Evolutionary conservation across 2,797 vertebrate species (phyloP), one percentile per base, ranked within the genome.

Genomic region (Sciurus carolinensis): DNA sequence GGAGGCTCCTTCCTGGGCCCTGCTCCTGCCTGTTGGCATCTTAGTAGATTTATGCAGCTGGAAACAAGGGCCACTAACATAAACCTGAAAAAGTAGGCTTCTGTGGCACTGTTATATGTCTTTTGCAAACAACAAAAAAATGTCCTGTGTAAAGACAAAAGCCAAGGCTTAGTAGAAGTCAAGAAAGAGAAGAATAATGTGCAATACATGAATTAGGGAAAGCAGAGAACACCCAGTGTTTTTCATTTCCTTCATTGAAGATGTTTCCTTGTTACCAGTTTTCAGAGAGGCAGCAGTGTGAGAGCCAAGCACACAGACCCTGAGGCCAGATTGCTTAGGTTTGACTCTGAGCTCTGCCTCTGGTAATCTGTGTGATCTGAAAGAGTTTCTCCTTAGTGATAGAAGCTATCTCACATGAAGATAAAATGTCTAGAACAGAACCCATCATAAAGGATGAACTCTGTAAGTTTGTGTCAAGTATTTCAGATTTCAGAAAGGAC

Each of bases 401-500:
- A 81, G 4, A 17, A 42, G 9, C 12, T 62, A 12, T 28, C 67
- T 76, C 8, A 83, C 33, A 26, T 7, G 39, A 44, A 52, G 14
- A 57, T 50, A 80, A 77, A 50, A 66, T 85, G 22, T 66, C 33
- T 75, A 59, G 42, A 75, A 62, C 3, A 93, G 50, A 44, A 3
- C 9, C 10, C 66, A 5, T 36, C 26, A 12, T 28, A 39, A n/a
- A 73, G 6, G 14, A 79, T 12, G 57, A 64, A 13, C 20, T 84
- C 26, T 44, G 6, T 39, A 83, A 54, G 7, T 82, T 86, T 52
- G 20, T 75, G 36, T 69, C 18, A 86, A 79, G 66, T 20, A 66
- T 80, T n/a, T 17, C 77, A 94, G 72, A 82, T 77, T 87, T 96
- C 39, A 95, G 10, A 95, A 87, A 81, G 28, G 7, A 24, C 5